These are phyloP conservation scores for Chaetops frenatus DNA, from an alignment of 2,113 vertebrate genomes.

Conservation along the genomic window DNA sequence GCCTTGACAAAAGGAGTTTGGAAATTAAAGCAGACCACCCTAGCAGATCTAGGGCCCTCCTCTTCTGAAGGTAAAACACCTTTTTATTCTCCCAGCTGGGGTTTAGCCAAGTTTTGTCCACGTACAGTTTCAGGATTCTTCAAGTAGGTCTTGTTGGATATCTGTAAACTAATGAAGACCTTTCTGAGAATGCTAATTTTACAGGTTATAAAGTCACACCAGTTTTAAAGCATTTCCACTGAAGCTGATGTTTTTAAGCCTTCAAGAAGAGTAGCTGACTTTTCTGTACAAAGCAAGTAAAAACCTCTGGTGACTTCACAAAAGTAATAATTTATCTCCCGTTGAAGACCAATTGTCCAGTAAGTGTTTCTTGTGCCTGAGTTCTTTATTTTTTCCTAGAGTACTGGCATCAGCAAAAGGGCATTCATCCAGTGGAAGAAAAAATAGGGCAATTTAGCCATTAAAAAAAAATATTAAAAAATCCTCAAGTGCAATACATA, in stretches of 20 bases:
- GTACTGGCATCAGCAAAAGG: background rate
- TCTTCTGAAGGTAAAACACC: background rate
- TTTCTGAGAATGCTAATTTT: background rate
- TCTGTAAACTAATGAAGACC: background rate
- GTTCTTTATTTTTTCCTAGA: background rate
- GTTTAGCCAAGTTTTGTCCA: background rate
- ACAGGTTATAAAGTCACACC: background rate
- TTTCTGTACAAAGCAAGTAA: background rate
- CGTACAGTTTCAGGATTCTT: background rate
- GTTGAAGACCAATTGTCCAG: background rate
- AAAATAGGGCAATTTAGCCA: background rate
- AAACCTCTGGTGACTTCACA: background rate
- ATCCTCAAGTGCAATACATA: background rate
- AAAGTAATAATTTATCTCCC: background rate
- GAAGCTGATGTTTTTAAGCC: background rate
- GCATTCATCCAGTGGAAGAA: background rate
- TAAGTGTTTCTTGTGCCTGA: background rate
- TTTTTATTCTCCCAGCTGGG: background rate
- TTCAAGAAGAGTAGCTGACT: background rate
- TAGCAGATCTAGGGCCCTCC: background rate
- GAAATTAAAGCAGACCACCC: background rate
- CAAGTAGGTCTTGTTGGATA: background rate
- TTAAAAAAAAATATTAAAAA: background rate
- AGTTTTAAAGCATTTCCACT: background rate
- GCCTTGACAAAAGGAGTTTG: background rate